Base-by-base conservation (phyloP, 2,113 vertebrate genomes). In the Amphiprion percula region DNA sequence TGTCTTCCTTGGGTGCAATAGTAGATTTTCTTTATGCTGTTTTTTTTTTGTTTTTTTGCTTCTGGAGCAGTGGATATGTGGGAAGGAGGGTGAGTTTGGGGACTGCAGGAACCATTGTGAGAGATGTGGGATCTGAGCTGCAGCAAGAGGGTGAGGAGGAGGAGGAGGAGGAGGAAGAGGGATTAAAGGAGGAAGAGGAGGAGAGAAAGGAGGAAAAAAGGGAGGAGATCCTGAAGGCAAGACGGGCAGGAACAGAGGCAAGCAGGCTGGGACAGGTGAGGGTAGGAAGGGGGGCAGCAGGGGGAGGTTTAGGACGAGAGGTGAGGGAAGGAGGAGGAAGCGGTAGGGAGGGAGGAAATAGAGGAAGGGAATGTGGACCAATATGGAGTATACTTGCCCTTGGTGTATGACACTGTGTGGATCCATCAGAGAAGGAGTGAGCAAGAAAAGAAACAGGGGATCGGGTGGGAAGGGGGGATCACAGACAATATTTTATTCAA, bases 401-500 rank as follows among this genome's bases (percentile, higher is more conserved):
- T 97, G 93, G 85, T 93, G 96, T 95, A 94, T 97, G 91, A 94
- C 94, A 96, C 97, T 99, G 97, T 98, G 97, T 96, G 97, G 97
- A 97, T 99, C 98, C 98, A 96, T 97, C 97, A 97, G 96, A 99
- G 97, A 98, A 95, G 97, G 96, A 97, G 97, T 95, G 97, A 97
- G 97, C 97, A 99, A 96, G 97, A 99, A 97, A 98, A 98, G 97
- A 97, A 97, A 98, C 96, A 95, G 93, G 96, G 96, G 95, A 87
- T 94, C 84, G 96, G 96, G 96, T 94, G 93, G 96, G 96, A 95
- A 94, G 95, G 96, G 83, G 96, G 96, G 87, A 80, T 98, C 96
- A 99, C 97, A 99, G 96, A 99, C 97, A 99, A 99, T 99, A 99
- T 99, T 99, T 99, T 99, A 99, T 99, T 98, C 97, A 99, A 99